Base-by-base conservation (phyloP, 1,140 invertebrate species). In the Pseudomyrmex concolor region DNA sequence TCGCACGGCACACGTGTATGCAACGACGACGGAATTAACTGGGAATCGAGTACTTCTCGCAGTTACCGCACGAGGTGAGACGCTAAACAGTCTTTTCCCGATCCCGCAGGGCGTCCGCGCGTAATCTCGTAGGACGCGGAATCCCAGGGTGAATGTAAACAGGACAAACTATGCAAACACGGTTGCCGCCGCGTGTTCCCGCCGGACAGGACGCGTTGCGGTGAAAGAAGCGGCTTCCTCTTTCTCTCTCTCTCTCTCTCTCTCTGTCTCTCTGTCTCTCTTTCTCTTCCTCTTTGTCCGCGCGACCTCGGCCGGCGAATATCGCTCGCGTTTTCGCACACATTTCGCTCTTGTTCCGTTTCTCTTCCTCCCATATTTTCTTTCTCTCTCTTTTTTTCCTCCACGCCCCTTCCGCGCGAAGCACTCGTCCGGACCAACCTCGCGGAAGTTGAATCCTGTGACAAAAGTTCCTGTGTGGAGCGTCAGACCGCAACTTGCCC, bases 401-500 rank as follows among this genome's bases (percentile, higher is more conserved):
- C 54, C 43, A 7, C 19, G 34, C 17, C 2, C 34, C 54, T 19
- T 45, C 34, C 22, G 10, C 43, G 43, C 22, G 17, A 34, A 34
- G 34, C 34, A 34, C 34, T 2, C 34, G 76, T 80, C 54, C 25
- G 76, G 34, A 59, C 66, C 66, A 48, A 59, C 66, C 66, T 34
- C 76, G 66, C 76, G 59, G 83, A 88, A 89, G 82, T 89, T 86
- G 80, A 89, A 80, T 78, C 83, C 83, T 83, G 67, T 86, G 88
- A 86, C 86, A 89, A 85, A 84, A 90, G 88, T 89, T 91, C 83
- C 83, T 83, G 67, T 66, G 89, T 88, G 73, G 62, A 83, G 62
- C 72, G 63, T 84, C 81, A 87, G 83, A 84, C 86, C 86, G 55
- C 86, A 84, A 84, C 76, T 84, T 84, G 64, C 64, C 73, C 83